Conservation (phyloP, 2,888 invertebrate species). For the Beris chalybata region DNA sequence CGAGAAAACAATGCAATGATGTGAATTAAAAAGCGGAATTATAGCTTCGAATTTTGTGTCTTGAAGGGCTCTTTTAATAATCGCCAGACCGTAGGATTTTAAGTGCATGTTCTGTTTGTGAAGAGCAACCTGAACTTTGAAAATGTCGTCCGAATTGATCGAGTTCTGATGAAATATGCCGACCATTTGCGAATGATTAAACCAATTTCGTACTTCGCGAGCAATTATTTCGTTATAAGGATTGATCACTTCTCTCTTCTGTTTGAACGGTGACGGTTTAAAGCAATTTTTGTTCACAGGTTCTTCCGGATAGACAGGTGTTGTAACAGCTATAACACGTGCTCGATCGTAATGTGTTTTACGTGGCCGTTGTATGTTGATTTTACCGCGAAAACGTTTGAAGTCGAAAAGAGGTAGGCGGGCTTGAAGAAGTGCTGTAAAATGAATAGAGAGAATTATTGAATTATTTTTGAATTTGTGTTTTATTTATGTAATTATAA, state of each 20-base stretch:
- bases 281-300: conserved; percentile 61
- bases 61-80: conserved; percentile 67
- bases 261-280: conserved; percentile 46
- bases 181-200: conserved; percentile 71
- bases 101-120: conserved; percentile 70
- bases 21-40: conserved; percentile 65
- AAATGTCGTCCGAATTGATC: conserved; percentile 66
- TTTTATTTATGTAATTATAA: too few species aligned
- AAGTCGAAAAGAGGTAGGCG: conserved; percentile 59
- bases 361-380: conserved; percentile 75
- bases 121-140: conserved; percentile 65
- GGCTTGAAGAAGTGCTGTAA: conserved; percentile 57
- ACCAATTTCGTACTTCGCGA: conserved; percentile 69
- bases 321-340: conserved; percentile 65
- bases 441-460: background rate
- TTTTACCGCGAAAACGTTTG: conserved; percentile 72
- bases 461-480: too few species aligned
- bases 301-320: conserved; percentile 64
- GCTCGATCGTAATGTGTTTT: conserved; percentile 71
- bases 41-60: conserved; percentile 70
- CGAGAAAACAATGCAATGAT: conserved; percentile 71
- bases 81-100: conserved; percentile 66
- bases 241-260: conserved; percentile 59
- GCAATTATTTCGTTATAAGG: conserved; percentile 75
- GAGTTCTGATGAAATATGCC: conserved; percentile 74